Base-by-base conservation (phyloP, 2,797 vertebrate species). In the Danionella dracula region DNA sequence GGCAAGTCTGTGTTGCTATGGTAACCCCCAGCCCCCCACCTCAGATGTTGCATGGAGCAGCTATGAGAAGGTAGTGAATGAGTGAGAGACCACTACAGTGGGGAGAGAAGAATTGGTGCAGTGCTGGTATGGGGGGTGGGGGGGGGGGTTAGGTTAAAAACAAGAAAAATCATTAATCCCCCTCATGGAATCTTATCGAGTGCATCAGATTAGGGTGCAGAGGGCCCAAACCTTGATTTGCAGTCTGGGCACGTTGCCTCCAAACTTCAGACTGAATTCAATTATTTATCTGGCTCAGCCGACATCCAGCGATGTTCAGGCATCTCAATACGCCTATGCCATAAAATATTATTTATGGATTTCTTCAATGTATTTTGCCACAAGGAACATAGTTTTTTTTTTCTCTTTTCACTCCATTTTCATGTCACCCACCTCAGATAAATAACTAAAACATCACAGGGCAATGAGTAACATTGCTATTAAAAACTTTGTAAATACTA, bases 191-290 rank as follows among this genome's bases (percentile, higher is more conserved):
- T 76, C 73, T 71, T 77, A 83, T 85, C 82, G 72, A 64, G 79
- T 82, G 81, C 79, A 81, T 79, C 65, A 51, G 64, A 70, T 66
- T 77, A 37, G 41, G 77, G 75, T 16, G 59, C 66, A 75, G 57
- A 71, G 81, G 82, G 81, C 77, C 73, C 4, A 34, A 27, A 68
- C 42, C 68, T 81, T 80, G 74, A 76, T 89, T 84, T 80, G 83
- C 80, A 89, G 85, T 87, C 89, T 78, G 80, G 81, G 87, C 89
- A 90, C 88, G 87, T 89, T 85, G 82, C 79, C 83, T 77, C 81
- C 77, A 85, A 89, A 89, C 86, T 89, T 87, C 87, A 89, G 83
- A 84, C 81, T 68, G 82, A 84, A 84, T 89, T 89, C 86, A 81
- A 88, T 87, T 86, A 88, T 90, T 89, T 84, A 86, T 85, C 82